A percentile compares a stretch with the other conserved stretches of the same genome.
Conservation (phyloP, 2,797 vertebrate species). For the Threskiornis aethiopicus region DNA sequence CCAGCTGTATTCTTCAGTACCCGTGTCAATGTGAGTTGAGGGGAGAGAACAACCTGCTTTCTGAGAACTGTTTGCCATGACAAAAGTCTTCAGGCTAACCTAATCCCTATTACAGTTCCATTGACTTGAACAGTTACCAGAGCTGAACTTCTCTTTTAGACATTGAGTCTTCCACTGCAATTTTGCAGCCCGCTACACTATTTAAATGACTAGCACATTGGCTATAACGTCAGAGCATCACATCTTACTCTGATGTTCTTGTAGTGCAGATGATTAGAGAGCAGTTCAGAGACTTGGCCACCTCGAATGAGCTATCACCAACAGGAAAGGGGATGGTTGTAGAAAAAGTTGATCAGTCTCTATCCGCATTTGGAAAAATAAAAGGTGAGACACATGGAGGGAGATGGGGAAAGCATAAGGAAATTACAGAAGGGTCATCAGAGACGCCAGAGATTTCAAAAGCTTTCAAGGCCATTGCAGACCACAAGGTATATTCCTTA, state of each 20-base stretch:
- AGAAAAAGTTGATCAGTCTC: not conserved
- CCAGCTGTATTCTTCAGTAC: not conserved
- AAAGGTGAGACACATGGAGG: not conserved
- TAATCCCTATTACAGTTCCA: not conserved
- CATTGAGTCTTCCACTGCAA: not conserved
- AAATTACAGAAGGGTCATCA: not conserved
- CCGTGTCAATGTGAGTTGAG: not conserved
- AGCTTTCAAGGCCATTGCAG: not conserved
- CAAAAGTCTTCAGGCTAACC: not conserved
- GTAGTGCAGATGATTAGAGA: not conserved
- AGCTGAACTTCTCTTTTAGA: not conserved
- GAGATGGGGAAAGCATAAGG: not conserved
- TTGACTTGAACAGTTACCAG: not conserved
- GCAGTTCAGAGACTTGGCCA: not conserved
- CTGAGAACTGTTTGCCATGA: not conserved
- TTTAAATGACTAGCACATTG: not conserved
- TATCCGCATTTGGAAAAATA: not conserved
- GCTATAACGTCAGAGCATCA: not conserved
- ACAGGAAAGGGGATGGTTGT: not conserved
- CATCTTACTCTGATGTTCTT: not conserved
- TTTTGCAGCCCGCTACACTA: not conserved
- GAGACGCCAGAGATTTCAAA: not conserved
- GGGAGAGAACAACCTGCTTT: not conserved
- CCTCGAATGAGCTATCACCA: not conserved
- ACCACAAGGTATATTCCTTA: not conserved